Conservation (phyloP, 2,113 vertebrate genomes). For the Lagopus muta region DNA sequence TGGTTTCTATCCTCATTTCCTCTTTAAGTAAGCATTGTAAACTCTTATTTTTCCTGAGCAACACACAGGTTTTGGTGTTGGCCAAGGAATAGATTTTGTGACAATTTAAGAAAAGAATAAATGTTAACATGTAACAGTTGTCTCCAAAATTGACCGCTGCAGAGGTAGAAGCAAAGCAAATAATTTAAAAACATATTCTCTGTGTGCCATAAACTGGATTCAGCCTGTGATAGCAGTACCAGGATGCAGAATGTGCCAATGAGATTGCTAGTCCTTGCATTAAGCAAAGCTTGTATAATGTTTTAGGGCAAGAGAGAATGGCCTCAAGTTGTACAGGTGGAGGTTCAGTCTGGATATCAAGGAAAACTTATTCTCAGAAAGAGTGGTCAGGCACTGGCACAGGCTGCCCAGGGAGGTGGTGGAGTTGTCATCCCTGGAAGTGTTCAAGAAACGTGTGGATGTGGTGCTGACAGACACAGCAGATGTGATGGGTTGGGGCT, state of each 20-base stretch:
- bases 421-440: no score
- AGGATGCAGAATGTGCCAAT: not conserved
- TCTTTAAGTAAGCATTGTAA: not conserved
- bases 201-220: not conserved
- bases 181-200: not conserved
- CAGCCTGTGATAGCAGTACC: not conserved
- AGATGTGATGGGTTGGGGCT: no score
- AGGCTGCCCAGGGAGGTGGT: no score
- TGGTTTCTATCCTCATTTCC: not conserved
- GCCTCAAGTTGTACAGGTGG: no score
- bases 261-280: not conserved
- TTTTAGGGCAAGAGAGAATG: not conserved
- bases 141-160: not conserved
- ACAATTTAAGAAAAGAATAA: not conserved
- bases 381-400: no score
- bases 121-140: not conserved
- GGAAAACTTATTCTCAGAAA: no score
- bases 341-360: no score
- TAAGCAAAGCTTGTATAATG: not conserved
- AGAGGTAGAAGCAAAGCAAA: not conserved
- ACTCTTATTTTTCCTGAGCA: not conserved
- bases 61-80: accelerated
- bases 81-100: not conserved
- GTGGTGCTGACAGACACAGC: no score
- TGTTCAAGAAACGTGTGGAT: no score